Evolutionary conservation across 2,113 vertebrate species (phyloP).

Genomic region (Mustela lutreola): DNA sequence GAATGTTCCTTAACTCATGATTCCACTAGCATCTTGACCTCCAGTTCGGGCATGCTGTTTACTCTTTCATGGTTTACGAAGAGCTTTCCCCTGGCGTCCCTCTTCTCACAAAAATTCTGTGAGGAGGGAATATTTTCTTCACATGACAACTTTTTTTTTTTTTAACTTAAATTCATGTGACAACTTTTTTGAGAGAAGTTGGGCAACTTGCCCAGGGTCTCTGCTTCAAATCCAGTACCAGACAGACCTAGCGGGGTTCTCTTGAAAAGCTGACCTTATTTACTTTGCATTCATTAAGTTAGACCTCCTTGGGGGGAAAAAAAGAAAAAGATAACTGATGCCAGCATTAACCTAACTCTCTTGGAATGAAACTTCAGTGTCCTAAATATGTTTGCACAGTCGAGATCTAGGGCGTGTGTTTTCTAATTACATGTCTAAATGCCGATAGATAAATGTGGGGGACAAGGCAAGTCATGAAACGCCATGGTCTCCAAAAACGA

Average conservation of each 20-base stretch:
- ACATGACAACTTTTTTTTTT: neutral
- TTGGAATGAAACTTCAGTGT: constrained; percentile 42
- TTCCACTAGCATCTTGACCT: neutral
- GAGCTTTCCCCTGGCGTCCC: neutral
- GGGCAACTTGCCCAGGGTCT: neutral
- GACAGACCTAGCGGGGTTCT: neutral
- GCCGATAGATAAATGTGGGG: neutral
- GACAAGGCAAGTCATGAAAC: constrained; percentile 1
- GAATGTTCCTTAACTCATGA: neutral
- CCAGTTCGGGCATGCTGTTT: neutral
- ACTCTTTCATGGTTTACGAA: neutral
- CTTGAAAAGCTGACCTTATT: constrained; percentile 18
- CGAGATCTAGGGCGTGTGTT: neutral
- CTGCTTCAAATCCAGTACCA: neutral
- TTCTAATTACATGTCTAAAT: constrained; percentile 31
- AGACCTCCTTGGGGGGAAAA: neutral
- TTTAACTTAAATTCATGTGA: no score
- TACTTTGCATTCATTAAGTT: constrained; percentile 25
- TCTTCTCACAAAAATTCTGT: constrained; percentile 5
- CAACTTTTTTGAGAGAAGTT: constrained; percentile 9
- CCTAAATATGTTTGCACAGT: constrained; percentile 39
- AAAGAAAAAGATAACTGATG: neutral
- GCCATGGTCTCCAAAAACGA: neutral
- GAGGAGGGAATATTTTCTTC: constrained; percentile 7
- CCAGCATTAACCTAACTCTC: constrained; percentile 17